Base-by-base conservation (phyloP, 2,113 vertebrate species). In the Cygnus atratus region DNA sequence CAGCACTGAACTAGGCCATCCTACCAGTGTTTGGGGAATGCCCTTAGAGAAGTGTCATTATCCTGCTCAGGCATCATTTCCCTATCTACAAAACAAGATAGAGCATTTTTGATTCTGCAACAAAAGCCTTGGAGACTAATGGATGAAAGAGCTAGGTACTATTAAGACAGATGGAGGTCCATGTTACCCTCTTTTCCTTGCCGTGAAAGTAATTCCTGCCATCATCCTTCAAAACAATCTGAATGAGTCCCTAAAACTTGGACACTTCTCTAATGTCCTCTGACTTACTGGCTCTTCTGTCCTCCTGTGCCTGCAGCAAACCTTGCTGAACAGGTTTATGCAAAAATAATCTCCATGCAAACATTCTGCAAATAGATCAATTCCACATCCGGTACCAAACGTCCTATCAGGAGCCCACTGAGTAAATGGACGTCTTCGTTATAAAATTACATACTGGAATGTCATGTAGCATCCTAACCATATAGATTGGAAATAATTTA, bases 301-400 rank as follows among this genome's bases (percentile, higher is more conserved):
- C 29, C 80, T 62, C 65, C 43, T 67, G 11, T 19, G 15, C 54
- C 77, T 84, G 44, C 65, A 55, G 25, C 4, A 1, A 90, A 55
- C 48, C 90, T 82, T 66, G 84, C 86, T 82, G 90, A 93, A 75
- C 73, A 58, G 54, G 80, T 88, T 79, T 79, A 75, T 84, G 58
- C 58, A 84, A 93, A 94, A 94, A 87, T 65, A 17, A 66, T 72
- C 76, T 87, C 68, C 46, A 13, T 18, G 55, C 75, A 86, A 92
- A 67, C 46, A 37, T 57, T 84, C 74, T 82, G 74, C 76, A 82
- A 82, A 79, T 26, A 66, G 84, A 89, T 74, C 73, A 41, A 22
- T 93, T 76, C 87, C 21, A 1, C 25, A 37, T n/a, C 66, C 29
- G 24, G 33, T 43, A 57, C n/a, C 88, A 63, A 75, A 41, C 6